Evolutionary conservation across 1,140 invertebrate species (phyloP).

Genomic region (Megalonaias nervosa): DNA sequence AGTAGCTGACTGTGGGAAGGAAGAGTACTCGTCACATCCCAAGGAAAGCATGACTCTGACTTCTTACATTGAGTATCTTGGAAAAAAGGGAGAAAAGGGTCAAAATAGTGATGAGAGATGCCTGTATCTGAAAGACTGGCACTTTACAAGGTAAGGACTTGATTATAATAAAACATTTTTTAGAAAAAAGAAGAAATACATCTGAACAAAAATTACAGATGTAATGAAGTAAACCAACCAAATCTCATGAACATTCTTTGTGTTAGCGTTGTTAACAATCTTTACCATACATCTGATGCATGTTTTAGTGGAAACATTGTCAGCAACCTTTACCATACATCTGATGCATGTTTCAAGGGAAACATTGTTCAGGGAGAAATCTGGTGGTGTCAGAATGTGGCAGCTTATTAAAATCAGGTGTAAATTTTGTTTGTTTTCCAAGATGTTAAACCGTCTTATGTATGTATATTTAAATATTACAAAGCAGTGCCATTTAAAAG

Average conservation of each 20-base stretch:
- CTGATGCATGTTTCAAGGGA: too few relatives aligned
- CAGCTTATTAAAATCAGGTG: too few relatives aligned
- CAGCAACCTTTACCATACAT: too few relatives aligned
- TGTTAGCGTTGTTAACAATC: too few relatives aligned
- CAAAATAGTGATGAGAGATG: slow-evolving; percentile 25
- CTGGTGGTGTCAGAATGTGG: too few relatives aligned
- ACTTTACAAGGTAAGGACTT: slow-evolving; percentile 65
- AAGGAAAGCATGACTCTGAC: slow-evolving; percentile 75
- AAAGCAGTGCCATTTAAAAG: too few relatives aligned
- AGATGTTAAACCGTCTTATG: too few relatives aligned
- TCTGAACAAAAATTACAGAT: neutral
- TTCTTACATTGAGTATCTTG: slow-evolving; percentile 56
- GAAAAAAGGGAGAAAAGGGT: slow-evolving; percentile 32
- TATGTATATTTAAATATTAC: too few relatives aligned
- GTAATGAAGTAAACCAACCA: neutral
- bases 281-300: too few relatives aligned
- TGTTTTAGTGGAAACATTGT: too few relatives aligned
- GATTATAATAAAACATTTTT: neutral
- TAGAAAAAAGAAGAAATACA: neutral
- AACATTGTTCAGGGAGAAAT: too few relatives aligned
- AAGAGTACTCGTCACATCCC: slow-evolving; percentile 82
- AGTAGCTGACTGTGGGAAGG: slow-evolving; percentile 49
- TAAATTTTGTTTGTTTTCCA: too few relatives aligned
- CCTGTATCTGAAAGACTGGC: slow-evolving; percentile 73
- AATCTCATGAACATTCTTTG: neutral